These are phyloP conservation scores for Neolamprologus caudopunctatus DNA, from an alignment of 2,113 vertebrate genomes.

Conservation along the genomic window DNA sequence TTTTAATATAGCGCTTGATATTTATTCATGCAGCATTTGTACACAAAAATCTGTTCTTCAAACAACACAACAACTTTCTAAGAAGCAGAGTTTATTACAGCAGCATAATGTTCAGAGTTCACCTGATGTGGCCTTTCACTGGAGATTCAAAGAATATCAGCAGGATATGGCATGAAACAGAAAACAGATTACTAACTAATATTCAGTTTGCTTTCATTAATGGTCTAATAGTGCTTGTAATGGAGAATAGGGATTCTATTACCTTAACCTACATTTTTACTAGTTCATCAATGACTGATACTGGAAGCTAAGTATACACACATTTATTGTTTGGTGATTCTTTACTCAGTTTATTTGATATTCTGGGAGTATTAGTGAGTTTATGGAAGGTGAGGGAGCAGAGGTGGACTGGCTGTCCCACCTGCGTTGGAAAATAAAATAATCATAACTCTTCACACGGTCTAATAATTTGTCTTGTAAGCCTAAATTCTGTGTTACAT, in stretches of 20 bases:
- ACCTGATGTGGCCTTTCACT: not conserved
- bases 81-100: not conserved
- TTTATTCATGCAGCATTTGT: not conserved
- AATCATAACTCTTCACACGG: not conserved
- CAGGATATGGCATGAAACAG: not conserved
- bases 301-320: not conserved
- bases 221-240: not conserved
- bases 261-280: not conserved
- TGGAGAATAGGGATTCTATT: not conserved
- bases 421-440: not conserved
- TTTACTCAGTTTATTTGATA: not conserved
- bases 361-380: not conserved
- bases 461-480: not conserved
- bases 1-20: not conserved
- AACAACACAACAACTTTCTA: not conserved
- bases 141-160: not conserved
- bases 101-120: not conserved
- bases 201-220: not conserved
- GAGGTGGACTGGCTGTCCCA: not conserved
- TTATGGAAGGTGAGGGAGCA: not conserved
- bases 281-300: not conserved
- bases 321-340: not conserved
- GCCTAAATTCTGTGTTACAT: not conserved
- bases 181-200: not conserved
- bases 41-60: not conserved